These are phyloP conservation scores for Laticauda laticaudata DNA, from an alignment of 2,113 vertebrate species.

Conservation along the genomic window DNA sequence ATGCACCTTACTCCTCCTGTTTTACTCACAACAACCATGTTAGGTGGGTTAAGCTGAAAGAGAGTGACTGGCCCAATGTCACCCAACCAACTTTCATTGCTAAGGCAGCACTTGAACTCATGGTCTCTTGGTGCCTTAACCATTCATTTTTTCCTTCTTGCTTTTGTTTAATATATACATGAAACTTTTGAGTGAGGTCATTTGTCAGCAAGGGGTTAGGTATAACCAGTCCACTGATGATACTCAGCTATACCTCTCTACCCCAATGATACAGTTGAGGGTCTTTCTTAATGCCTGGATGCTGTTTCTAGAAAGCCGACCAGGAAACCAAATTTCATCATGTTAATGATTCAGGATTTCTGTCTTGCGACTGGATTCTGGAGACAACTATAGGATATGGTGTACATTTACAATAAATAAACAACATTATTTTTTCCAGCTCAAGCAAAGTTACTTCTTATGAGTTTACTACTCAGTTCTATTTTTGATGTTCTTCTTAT, in stretches of 20 bases:
- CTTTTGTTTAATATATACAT: not conserved
- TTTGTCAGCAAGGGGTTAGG: not conserved
- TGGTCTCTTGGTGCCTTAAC: not conserved
- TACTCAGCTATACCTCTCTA: not conserved
- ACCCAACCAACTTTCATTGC: not conserved
- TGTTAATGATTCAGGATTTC: not conserved
- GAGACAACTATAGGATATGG: not conserved
- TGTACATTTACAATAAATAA: not conserved
- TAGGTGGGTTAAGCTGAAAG: not conserved
- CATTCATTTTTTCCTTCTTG: not conserved
- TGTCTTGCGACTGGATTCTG: not conserved
- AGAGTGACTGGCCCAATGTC: not conserved
- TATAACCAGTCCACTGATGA: not conserved
- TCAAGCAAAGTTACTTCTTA: not conserved
- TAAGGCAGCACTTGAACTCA: not conserved
- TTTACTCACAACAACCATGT: not conserved
- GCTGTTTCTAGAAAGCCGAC: not conserved
- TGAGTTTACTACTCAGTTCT: not conserved
- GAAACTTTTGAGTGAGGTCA: not conserved
- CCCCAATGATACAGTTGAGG: not conserved
- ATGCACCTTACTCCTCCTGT: not conserved
- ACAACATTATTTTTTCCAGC: not conserved
- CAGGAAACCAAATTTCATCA: not conserved
- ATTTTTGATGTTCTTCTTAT: not conserved
- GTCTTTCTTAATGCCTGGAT: not conserved